These are phyloP conservation scores for Fabriciana adippe DNA, from an alignment of 2,888 invertebrate genomes.

Conservation along the genomic window DNA sequence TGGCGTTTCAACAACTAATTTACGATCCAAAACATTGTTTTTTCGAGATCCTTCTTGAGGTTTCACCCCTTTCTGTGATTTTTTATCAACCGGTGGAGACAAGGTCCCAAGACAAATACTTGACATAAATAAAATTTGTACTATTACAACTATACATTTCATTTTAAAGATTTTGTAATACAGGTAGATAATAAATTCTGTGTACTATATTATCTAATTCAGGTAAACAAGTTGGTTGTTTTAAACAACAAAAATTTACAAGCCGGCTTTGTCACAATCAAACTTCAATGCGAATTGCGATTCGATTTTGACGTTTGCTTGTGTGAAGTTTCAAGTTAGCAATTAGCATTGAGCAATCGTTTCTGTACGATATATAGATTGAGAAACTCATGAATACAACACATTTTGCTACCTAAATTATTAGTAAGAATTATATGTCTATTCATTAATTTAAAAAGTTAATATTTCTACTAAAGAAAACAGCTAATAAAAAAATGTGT, in stretches of 20 bases:
- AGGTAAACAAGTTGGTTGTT: not conserved
- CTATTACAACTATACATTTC: constrained; percentile 61
- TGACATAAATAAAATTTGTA: constrained; percentile 62
- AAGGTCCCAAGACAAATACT: constrained; percentile 71
- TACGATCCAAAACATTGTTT: constrained; percentile 86
- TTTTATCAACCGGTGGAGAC: constrained; percentile 75
- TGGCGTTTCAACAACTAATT: constrained; percentile 86
- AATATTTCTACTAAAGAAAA: no score
- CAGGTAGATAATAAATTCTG: not conserved
- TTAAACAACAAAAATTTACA: constrained; percentile 15
- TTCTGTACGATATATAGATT: not conserved
- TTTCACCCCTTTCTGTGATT: constrained; percentile 72
- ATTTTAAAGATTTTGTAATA: constrained; percentile 36
- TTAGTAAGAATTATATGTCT: no score
- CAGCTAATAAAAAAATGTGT: no score
- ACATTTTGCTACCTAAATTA: no score
- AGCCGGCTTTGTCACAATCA: constrained; percentile 21
- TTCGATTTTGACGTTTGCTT: not conserved
- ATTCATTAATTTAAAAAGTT: no score
- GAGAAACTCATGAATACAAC: no score
- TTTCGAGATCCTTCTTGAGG: constrained; percentile 82
- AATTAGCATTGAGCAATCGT: not conserved
- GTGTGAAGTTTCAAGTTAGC: not conserved
- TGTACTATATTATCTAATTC: constrained; percentile 1
- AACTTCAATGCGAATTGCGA: constrained; percentile 14